phyloP scores from a whole-genome alignment of 1,140 invertebrate genomes.

The Aethina tumida region DNA sequence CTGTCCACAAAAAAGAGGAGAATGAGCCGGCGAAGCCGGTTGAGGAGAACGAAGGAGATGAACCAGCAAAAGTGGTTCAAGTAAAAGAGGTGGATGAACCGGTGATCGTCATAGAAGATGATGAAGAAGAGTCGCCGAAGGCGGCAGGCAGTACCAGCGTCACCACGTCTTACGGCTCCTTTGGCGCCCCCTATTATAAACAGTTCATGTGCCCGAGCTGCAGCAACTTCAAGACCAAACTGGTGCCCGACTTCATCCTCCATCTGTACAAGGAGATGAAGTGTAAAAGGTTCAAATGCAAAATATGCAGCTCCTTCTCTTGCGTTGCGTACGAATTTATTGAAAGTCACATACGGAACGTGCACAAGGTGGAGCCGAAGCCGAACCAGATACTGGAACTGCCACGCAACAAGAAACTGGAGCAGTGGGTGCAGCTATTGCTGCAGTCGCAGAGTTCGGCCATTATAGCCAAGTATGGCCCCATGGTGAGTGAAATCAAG shows the following conservation, averaged over 20 bases:
- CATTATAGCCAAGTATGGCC: background rate
- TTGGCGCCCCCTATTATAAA: constrained; percentile 35
- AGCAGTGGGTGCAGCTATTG: constrained; percentile 22
- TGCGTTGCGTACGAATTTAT: constrained; percentile 20
- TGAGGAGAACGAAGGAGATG: background rate
- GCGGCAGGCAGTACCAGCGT: background rate
- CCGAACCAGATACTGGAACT: constrained; percentile 11
- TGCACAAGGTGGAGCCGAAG: constrained; percentile 3
- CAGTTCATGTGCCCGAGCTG: constrained; percentile 45
- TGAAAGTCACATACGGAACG: constrained; percentile 13
- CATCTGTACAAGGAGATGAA: constrained; percentile 43
- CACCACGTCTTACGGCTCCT: constrained; percentile 21
- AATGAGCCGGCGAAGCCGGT: background rate
- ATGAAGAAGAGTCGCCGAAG: constrained; percentile 3
- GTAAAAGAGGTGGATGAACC: constrained; percentile 1
- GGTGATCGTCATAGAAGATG: constrained; percentile 16
- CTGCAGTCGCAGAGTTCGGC: constrained; percentile 14
- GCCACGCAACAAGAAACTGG: constrained; percentile 14
- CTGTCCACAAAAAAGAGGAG: background rate
- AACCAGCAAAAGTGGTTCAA: too few relatives aligned
- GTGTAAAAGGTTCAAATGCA: constrained; percentile 19
- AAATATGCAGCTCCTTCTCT: constrained; percentile 11
- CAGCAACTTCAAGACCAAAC: constrained; percentile 39
- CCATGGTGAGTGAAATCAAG: background rate
- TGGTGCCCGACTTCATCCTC: constrained; percentile 41